Percentiles rank a stretch among this genome's conserved stretches.
phyloP scores from a whole-genome alignment of 2,113 vertebrate genomes.

The Cyphomyrus discorhynchus region DNA sequence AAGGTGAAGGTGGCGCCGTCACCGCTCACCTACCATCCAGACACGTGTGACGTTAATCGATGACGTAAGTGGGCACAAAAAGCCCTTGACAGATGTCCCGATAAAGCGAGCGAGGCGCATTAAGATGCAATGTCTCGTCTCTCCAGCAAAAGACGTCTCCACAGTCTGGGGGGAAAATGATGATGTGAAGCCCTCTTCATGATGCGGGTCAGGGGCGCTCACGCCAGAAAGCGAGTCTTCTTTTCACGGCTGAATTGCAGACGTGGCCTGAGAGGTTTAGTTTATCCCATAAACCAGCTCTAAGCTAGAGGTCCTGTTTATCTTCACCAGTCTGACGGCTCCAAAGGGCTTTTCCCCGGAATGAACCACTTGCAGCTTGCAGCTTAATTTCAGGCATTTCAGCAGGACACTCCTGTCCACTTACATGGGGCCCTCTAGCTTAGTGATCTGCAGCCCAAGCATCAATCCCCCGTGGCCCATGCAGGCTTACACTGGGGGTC shows the following conservation, averaged over 20 bases:
- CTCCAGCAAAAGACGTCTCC: slow-evolving; percentile 19
- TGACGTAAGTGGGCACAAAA: slow-evolving; percentile 7
- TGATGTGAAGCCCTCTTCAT: slow-evolving; percentile 9
- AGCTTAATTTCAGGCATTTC: slow-evolving; percentile 23
- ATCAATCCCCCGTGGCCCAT: background rate
- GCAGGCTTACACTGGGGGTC: background rate
- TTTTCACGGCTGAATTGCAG: background rate
- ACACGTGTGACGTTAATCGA: slow-evolving; percentile 10
- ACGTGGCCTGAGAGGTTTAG: slow-evolving; percentile 31
- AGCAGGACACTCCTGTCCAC: slow-evolving; percentile 19
- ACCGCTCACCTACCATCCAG: background rate
- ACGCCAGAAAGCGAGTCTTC: background rate
- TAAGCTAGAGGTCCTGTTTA: slow-evolving; percentile 40
- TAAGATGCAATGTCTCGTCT: slow-evolving; percentile 7
- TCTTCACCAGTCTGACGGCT: slow-evolving; percentile 27
- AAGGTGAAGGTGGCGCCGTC: slow-evolving; percentile 9
- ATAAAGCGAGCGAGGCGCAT: slow-evolving; percentile 11
- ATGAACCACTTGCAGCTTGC: background rate
- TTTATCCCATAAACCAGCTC: slow-evolving; percentile 31
- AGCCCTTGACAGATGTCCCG: slow-evolving; percentile 29
- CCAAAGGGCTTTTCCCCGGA: slow-evolving; percentile 16
- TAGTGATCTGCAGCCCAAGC: background rate
- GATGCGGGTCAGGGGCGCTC: background rate
- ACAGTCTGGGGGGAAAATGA: background rate
- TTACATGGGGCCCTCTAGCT: background rate